Evolutionary conservation across 2,888 invertebrate species (phyloP).

Genomic region (Scotopteryx bipunctaria): DNA sequence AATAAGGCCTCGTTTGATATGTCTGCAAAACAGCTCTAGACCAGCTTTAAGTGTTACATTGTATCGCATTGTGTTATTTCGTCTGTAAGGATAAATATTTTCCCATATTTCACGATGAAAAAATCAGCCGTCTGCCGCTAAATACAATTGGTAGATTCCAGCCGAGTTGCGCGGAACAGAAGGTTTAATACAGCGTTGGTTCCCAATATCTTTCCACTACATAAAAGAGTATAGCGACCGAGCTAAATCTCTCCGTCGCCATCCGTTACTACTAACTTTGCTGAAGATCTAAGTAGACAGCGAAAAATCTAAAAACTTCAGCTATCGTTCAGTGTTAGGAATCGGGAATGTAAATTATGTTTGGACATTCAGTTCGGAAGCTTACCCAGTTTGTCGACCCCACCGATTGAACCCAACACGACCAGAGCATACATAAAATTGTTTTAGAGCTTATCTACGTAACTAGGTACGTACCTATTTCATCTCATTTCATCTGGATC

Average conservation of each 20-base stretch:
- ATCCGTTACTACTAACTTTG: slow-evolving; percentile 44
- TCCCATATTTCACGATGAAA: not conserved
- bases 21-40: too few relatives aligned
- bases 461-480: not conserved
- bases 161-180: slow-evolving; percentile 39
- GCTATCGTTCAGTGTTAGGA: slow-evolving; percentile 27
- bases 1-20: too few relatives aligned
- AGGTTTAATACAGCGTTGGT: slow-evolving; percentile 48
- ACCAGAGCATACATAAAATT: not conserved
- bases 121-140: slow-evolving; percentile 18
- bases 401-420: not conserved
- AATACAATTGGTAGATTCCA: slow-evolving; percentile 34
- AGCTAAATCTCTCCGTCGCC: slow-evolving; percentile 50
- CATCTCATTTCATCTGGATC: not conserved
- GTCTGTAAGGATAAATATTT: too few relatives aligned
- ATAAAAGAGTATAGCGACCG: slow-evolving; percentile 49
- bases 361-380: slow-evolving; percentile 2
- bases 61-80: too few relatives aligned
- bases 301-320: slow-evolving; percentile 38
- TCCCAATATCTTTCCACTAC: slow-evolving; percentile 58
- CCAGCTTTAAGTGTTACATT: too few relatives aligned
- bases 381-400: slow-evolving; percentile 6
- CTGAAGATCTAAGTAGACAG: slow-evolving; percentile 41
- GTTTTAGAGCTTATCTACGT: not conserved
- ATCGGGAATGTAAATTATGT: slow-evolving; percentile 25